A percentile compares a stretch with the other conserved stretches of the same genome.
Evolutionary conservation across 2,113 vertebrate species (phyloP).

Genomic region (Protobothrops flavoviridis): DNA sequence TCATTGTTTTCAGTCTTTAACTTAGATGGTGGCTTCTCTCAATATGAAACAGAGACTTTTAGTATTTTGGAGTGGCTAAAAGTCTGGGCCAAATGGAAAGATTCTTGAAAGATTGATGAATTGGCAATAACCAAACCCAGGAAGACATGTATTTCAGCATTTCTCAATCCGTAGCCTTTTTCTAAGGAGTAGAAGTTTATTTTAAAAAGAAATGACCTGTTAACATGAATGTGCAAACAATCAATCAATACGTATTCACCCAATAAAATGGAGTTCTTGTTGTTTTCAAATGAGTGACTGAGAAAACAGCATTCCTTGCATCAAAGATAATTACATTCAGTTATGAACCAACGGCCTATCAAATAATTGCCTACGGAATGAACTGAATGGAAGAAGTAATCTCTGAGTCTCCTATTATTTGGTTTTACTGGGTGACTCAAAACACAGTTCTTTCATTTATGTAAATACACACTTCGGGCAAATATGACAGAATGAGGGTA

Average conservation of each 20-base stretch:
- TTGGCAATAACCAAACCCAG: background rate
- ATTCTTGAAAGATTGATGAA: background rate
- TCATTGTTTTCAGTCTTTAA: background rate
- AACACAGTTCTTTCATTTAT: conserved; percentile 51
- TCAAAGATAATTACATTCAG: conserved; percentile 49
- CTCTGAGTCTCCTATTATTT: conserved; percentile 35
- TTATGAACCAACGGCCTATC: conserved; percentile 28
- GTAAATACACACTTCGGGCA: conserved; percentile 57
- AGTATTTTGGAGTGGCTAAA: background rate
- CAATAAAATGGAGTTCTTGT: conserved; percentile 42
- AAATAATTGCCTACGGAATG: conserved; percentile 25
- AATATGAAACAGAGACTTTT: background rate
- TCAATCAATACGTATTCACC: conserved; percentile 18
- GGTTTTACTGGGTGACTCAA: conserved; percentile 10
- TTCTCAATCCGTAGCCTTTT: background rate
- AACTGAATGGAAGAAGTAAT: conserved; percentile 24
- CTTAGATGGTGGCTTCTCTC: background rate
- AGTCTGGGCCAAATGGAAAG: background rate
- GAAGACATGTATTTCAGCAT: background rate
- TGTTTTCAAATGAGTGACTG: conserved; percentile 41
- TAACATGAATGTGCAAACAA: conserved; percentile 37
- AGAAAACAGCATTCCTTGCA: conserved; percentile 37
- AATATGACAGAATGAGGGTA: conserved; percentile 66
- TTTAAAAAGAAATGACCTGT: conserved; percentile 30
- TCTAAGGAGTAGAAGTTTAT: background rate